Percentiles rank a stretch among this genome's conserved stretches.
Conservation (phyloP, 2,113 vertebrate genomes). For the Thunnus thynnus region DNA sequence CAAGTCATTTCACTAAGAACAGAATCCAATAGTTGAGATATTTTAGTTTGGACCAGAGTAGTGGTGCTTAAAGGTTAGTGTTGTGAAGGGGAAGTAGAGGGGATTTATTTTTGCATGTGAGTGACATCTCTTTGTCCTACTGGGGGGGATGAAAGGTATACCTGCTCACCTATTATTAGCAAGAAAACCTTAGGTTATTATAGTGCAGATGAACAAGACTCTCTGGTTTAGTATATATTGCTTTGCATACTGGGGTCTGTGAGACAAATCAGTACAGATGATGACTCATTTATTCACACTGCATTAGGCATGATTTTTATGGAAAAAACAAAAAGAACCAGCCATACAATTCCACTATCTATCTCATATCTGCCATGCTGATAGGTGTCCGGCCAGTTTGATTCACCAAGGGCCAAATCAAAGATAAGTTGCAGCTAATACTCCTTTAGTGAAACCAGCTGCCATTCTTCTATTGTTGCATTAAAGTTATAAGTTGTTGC, state of each 20-base stretch:
- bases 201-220: too few relatives aligned
- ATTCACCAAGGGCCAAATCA: background rate
- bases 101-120: too few relatives aligned
- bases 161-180: too few relatives aligned
- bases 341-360: too few relatives aligned
- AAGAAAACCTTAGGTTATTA: too few relatives aligned
- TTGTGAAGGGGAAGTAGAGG: too few relatives aligned
- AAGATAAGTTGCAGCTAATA: background rate
- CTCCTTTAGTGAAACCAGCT: background rate
- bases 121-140: too few relatives aligned
- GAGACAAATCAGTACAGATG: conserved; percentile 5
- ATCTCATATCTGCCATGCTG: background rate
- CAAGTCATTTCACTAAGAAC: too few relatives aligned
- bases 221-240: background rate
- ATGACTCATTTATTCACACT: conserved; percentile 20
- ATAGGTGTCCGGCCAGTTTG: background rate
- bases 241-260: background rate
- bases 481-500: background rate
- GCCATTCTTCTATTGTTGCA: background rate
- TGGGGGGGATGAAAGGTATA: too few relatives aligned
- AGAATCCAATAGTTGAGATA: too few relatives aligned
- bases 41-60: too few relatives aligned
- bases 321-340: background rate
- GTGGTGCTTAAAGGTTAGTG: too few relatives aligned
- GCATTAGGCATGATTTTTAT: background rate